These are phyloP conservation scores for Sakesphorus luctuosus DNA, from an alignment of 2,113 vertebrate species.

Conservation along the genomic window DNA sequence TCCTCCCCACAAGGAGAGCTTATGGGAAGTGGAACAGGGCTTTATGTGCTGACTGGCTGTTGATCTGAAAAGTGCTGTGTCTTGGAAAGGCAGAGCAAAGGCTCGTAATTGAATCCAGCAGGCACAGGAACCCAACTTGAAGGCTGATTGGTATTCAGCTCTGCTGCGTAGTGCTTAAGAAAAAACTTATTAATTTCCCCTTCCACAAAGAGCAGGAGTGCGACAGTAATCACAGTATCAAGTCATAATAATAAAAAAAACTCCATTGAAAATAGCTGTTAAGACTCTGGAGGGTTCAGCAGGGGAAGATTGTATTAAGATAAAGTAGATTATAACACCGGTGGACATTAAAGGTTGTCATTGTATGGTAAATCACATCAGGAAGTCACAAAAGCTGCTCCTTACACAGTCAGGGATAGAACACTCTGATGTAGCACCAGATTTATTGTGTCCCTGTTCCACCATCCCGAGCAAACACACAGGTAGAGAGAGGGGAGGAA, in stretches of 20 bases:
- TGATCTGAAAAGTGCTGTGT: neutral
- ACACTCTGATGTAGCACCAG: neutral
- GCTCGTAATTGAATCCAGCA: slow-evolving; percentile 7
- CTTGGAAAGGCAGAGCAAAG: slow-evolving; percentile 36
- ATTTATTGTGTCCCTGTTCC: neutral
- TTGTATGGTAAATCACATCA: slow-evolving; percentile 61
- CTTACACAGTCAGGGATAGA: neutral
- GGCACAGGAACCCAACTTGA: neutral
- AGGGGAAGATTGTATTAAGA: slow-evolving; percentile 78
- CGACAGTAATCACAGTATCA: slow-evolving; percentile 74
- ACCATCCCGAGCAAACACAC: neutral
- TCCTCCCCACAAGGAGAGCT: neutral
- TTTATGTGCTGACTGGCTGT: neutral
- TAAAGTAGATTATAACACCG: slow-evolving; percentile 72
- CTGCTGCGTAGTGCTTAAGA: slow-evolving; percentile 61
- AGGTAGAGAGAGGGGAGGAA: neutral
- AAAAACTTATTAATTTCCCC: slow-evolving; percentile 77
- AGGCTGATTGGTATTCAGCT: slow-evolving; percentile 63
- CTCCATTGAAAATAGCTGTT: slow-evolving; percentile 63
- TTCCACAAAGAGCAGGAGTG: slow-evolving; percentile 70
- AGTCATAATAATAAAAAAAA: slow-evolving; percentile 69
- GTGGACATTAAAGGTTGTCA: slow-evolving; percentile 69
- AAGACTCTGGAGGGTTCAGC: slow-evolving; percentile 72
- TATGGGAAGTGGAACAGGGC: neutral
- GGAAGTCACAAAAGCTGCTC: slow-evolving; percentile 59